Evolutionary conservation across 2,797 vertebrate species (phyloP), one percentile per base, ranked within the genome.

Genomic region (Harpagifer antarcticus): DNA sequence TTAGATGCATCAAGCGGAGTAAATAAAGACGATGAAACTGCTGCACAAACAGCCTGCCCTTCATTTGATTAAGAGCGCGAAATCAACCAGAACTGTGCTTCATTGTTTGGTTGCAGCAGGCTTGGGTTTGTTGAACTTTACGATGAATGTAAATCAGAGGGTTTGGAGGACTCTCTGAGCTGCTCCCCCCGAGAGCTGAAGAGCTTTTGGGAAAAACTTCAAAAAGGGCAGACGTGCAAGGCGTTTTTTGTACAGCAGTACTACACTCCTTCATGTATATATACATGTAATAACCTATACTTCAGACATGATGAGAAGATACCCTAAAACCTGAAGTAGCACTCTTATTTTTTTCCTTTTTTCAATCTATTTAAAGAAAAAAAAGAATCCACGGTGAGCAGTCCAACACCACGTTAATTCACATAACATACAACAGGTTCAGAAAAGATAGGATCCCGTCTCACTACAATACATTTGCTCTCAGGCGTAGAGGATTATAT

Each of bases 401-500:
- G 7, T 56, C 19, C 56, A 76, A 53, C 37, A 52, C 8, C 33
- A 42, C 2, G 13, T 52, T 77, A 70, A 79, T 65, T 67, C 58
- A 74, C 44, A 52, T 45, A 58, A 53, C 54, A 68, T 48, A 68
- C 20, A 63, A 62, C 11, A 37, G 57, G 31, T 72, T 33, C 37
- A 77, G 40, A 68, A 59, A 9, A 63, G 67, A 72, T 45, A 81
- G 74, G 33, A 78, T 78, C 59, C 55, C 66, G 27, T 68, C 65
- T 84, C 58, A 57, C 65, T 67, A 81, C 44, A 64, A 77, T 75
- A 79, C 67, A 67, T 81, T 20, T 67, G 20, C 66, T 64, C 81
- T 86, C 85, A 86, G 84, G 74, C 72, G 56, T 15, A 23, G 53
- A 58, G 84, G 89, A 90, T 92, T 88, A 89, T 47, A 86, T 52